Evolutionary conservation across 2,113 vertebrate genomes (phyloP).

Genomic region (Platysternon megacephalum): DNA sequence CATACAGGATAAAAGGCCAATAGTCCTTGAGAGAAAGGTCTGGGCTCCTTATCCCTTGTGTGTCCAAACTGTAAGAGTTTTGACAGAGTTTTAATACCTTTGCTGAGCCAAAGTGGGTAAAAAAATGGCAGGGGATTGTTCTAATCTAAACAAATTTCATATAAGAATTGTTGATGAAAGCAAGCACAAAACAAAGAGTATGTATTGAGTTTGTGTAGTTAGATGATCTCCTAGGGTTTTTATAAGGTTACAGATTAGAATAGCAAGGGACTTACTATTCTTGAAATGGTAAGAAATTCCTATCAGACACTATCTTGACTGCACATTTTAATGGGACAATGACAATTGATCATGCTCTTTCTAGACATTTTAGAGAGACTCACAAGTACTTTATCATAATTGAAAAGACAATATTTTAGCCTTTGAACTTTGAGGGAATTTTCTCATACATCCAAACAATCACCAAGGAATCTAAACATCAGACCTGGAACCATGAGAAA

Average conservation of each 20-base stretch:
- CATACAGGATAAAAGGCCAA: too few relatives aligned
- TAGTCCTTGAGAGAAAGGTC: too few relatives aligned
- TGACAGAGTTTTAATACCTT: neutral
- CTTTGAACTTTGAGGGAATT: neutral
- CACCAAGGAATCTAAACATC: neutral
- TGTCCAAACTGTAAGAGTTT: neutral
- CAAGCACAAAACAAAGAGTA: too few relatives aligned
- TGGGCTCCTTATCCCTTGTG: too few relatives aligned
- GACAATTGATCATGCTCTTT: too few relatives aligned
- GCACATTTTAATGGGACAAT: too few relatives aligned
- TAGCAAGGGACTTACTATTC: neutral
- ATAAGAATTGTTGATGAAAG: too few relatives aligned
- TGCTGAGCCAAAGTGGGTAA: too few relatives aligned
- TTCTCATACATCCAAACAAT: neutral
- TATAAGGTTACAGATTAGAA: neutral
- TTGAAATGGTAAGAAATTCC: too few relatives aligned
- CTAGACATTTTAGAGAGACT: neutral
- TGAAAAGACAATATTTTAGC: neutral
- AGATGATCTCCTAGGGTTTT: neutral
- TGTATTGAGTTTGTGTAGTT: neutral
- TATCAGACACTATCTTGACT: too few relatives aligned
- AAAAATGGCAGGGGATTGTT: too few relatives aligned
- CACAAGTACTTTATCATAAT: neutral
- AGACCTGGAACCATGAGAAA: neutral
- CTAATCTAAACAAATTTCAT: too few relatives aligned